These are phyloP conservation scores for Prunella fulvescens DNA, from an alignment of 2,113 vertebrate species.

Conservation along the genomic window DNA sequence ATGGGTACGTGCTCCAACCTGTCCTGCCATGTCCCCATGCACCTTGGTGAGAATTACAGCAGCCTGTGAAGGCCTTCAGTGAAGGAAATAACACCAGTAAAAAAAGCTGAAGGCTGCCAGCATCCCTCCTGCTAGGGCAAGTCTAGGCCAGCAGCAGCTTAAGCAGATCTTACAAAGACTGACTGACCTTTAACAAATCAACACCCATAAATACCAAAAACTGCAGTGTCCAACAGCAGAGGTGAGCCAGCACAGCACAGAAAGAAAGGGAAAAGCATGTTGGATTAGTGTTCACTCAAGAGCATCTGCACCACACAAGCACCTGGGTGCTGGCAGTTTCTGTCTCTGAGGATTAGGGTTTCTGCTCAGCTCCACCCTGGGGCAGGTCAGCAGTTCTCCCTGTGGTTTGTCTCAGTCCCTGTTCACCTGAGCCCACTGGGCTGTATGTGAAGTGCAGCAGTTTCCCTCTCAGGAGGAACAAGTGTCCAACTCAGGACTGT, in stretches of 20 bases:
- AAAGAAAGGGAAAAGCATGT: not conserved
- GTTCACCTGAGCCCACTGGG: not conserved
- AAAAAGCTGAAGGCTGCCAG: not conserved
- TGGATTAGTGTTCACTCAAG: slow-evolving; percentile 20
- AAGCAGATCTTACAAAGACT: not conserved
- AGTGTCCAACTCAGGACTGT: not conserved
- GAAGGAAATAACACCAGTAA: not conserved
- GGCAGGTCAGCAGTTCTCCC: not conserved
- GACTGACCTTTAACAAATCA: slow-evolving; percentile 26
- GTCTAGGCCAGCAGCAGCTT: not conserved
- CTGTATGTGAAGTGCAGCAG: not conserved
- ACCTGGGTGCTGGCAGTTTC: not conserved
- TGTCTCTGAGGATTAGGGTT: not conserved
- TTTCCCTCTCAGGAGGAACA: not conserved
- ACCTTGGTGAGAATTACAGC: not conserved
- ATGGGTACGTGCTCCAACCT: not conserved
- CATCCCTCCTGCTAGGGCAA: not conserved
- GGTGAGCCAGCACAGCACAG: not conserved
- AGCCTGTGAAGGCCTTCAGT: not conserved
- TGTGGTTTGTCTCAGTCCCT: not conserved
- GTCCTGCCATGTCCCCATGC: not conserved
- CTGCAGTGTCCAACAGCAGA: not conserved
- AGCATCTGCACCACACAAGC: not conserved
- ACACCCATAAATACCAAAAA: not conserved
- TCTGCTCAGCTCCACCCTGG: not conserved